Percentiles rank a stretch among this genome's conserved stretches.
phyloP scores from a whole-genome alignment of 2,113 vertebrate species.

The Pachycephala philippinensis region DNA sequence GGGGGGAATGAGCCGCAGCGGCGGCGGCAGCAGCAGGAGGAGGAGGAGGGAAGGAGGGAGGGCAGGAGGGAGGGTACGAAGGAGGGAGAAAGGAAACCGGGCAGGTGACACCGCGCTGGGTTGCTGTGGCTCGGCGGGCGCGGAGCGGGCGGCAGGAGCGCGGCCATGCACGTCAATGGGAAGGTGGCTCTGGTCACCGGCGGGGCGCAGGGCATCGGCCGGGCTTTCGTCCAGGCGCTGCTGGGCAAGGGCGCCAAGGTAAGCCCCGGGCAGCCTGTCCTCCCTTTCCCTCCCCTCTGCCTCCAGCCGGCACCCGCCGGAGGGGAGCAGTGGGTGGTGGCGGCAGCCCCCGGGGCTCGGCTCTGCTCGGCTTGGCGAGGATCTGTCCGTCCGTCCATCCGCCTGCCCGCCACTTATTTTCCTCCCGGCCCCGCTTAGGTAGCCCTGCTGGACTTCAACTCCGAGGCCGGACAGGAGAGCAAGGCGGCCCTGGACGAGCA shows the following conservation, averaged over 20 bases:
- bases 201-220: conserved; percentile 94
- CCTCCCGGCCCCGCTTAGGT: conserved; percentile 64
- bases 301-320: neutral
- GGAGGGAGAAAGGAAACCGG: neutral
- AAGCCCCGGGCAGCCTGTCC: neutral
- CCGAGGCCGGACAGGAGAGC: conserved; percentile 76
- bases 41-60: neutral
- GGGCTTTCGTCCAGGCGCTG: conserved; percentile 81
- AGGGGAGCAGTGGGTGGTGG: no score
- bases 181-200: conserved; percentile 95
- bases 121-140: neutral
- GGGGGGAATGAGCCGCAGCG: neutral
- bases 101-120: conserved; percentile 9
- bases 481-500: conserved; percentile 79
- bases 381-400: neutral
- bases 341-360: neutral
- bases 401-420: neutral
- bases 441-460: conserved; percentile 84
- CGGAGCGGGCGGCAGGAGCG: neutral
- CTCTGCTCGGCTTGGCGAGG: neutral
- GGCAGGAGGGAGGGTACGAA: neutral
- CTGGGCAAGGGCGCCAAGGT: conserved; percentile 86
- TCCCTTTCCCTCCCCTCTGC: neutral
- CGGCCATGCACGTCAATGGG: conserved; percentile 83
- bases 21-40: neutral